These are phyloP conservation scores for Venustoraphidia nigricollis DNA, from an alignment of 2,888 invertebrate species.

Conservation along the genomic window DNA sequence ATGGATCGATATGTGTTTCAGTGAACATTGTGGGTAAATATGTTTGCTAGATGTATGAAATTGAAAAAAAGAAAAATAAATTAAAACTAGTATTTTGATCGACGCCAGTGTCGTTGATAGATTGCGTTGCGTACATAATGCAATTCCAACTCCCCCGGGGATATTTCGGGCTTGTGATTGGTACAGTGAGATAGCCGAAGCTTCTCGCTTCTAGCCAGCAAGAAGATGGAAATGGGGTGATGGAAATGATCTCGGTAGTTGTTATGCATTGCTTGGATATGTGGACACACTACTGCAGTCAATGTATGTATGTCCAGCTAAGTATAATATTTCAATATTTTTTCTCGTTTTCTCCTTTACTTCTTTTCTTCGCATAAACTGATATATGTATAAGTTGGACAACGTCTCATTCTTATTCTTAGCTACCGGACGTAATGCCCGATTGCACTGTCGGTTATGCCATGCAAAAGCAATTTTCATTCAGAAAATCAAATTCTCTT, in stretches of 20 bases:
- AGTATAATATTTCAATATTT: neutral
- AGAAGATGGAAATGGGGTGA: conserved; percentile 2
- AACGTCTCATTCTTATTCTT: neutral
- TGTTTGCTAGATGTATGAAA: too few relatives aligned
- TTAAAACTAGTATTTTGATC: neutral
- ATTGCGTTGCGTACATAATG: conserved; percentile 5
- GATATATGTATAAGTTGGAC: neutral
- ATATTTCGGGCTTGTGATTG: conserved; percentile 3
- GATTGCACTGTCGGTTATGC: too few relatives aligned
- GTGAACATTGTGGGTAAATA: too few relatives aligned
- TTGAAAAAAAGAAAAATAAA: too few relatives aligned
- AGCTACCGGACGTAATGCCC: too few relatives aligned
- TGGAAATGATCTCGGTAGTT: conserved; percentile 2
- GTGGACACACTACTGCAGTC: neutral
- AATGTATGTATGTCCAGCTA: neutral
- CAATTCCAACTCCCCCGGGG: neutral
- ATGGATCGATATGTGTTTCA: too few relatives aligned
- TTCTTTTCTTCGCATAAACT: neutral
- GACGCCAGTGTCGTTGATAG: conserved; percentile 1
- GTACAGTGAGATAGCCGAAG: neutral
- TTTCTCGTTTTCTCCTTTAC: neutral
- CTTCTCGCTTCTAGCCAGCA: neutral
- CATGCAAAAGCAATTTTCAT: too few relatives aligned
- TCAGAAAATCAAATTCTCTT: too few relatives aligned
- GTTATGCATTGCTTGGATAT: conserved; percentile 3